phyloP scores from a whole-genome alignment of 2,113 vertebrate species.

The Chaetodon auriga region DNA sequence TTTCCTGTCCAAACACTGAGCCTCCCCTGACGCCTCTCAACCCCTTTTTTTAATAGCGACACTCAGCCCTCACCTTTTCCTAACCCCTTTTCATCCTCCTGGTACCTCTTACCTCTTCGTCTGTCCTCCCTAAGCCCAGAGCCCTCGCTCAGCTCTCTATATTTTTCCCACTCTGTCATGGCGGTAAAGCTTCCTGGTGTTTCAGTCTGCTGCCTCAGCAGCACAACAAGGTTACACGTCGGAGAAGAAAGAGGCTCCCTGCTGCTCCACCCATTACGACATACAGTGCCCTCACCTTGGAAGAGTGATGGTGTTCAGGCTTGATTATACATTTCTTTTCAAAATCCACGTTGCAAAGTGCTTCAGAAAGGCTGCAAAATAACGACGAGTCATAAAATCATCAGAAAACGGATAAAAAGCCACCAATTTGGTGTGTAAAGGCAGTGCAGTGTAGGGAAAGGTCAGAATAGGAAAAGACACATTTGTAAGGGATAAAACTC shows the following conservation, averaged over 20 bases:
- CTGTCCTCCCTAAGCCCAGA: conserved; percentile 9
- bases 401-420: too few species aligned
- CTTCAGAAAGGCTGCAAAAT: too few species aligned
- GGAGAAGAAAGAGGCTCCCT: conserved; percentile 53
- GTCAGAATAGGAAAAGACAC: too few species aligned
- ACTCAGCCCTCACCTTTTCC: not conserved
- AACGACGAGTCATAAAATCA: too few species aligned
- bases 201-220: conserved; percentile 75
- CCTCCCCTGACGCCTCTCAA: conserved; percentile 22
- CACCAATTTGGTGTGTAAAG: too few species aligned
- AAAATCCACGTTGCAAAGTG: too few species aligned
- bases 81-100: not conserved
- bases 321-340: conserved; percentile 62
- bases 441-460: too few species aligned
- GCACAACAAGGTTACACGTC: conserved; percentile 73
- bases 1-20: conserved; percentile 22
- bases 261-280: conserved; percentile 50
- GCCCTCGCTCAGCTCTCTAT: conserved; percentile 13
- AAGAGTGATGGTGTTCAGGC: conserved; percentile 30
- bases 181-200: conserved; percentile 44
- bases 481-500: too few species aligned
- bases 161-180: conserved; percentile 13
- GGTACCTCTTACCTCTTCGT: conserved; percentile 9
- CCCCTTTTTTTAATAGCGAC: conserved; percentile 7
- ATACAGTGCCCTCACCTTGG: conserved; percentile 53